Percentiles rank a stretch among this genome's conserved stretches.
These are phyloP conservation scores for Bruchidius siliquastri DNA, from an alignment of 2,888 invertebrate genomes.

Conservation along the genomic window DNA sequence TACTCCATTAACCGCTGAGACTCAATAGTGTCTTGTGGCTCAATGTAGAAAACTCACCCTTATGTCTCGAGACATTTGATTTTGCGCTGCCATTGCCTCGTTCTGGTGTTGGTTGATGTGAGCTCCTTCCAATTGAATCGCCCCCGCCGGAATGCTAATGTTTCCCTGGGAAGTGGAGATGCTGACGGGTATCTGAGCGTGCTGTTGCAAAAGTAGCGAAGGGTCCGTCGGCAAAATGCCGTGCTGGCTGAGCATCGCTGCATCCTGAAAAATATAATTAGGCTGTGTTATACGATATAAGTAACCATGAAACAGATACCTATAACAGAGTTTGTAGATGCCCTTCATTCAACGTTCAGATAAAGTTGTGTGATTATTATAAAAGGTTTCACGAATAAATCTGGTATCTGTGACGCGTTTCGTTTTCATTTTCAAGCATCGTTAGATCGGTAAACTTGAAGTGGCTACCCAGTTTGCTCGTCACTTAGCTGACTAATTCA, in stretches of 20 bases:
- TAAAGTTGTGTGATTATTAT: too few species aligned
- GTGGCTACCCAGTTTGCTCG: too few species aligned
- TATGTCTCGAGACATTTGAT: conserved; percentile 30
- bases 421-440: too few species aligned
- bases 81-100: conserved; percentile 25
- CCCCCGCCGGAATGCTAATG: conserved; percentile 40
- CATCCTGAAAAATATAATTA: conserved; percentile 27
- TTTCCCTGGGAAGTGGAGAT: conserved; percentile 44
- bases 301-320: neutral
- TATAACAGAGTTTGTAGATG: conserved; percentile 19
- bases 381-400: too few species aligned
- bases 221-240: conserved; percentile 43
- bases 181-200: conserved; percentile 45
- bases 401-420: too few species aligned
- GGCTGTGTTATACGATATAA: too few species aligned
- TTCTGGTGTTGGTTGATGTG: conserved; percentile 32
- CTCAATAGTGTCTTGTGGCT: neutral
- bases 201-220: conserved; percentile 44
- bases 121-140: conserved; percentile 43
- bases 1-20: too few species aligned
- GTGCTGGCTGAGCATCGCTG: conserved; percentile 55
- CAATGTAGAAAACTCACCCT: conserved; percentile 19
- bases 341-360: too few species aligned
- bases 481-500: too few species aligned
- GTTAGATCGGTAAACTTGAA: too few species aligned